Base-by-base conservation (phyloP, 1,140 invertebrate species). In the Aphelinus atriplicis region DNA sequence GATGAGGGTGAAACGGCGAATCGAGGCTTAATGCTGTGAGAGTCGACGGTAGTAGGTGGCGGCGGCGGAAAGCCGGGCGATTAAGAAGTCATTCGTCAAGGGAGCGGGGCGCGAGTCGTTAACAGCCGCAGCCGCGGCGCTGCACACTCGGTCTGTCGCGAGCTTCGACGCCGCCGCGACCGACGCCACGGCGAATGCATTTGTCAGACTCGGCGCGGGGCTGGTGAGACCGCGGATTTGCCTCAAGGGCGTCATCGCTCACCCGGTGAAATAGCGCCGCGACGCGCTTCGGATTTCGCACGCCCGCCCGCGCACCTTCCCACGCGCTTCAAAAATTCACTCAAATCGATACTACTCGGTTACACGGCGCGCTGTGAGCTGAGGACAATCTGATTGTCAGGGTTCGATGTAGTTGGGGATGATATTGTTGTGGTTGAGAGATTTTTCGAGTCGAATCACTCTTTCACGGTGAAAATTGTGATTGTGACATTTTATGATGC, bases 181-280 rank as follows among this genome's bases (percentile, higher is more conserved):
- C 26, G 26, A 26, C 26, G 26, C 26, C 26, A 26, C 57, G 47
- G 58, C 47, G 66, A 65, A 76, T 78, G 73, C 73, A 78, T 76
- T 78, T 76, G 77, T 76, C 73, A 78, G 71, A 58, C 7, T 42
- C 53, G 53, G 7, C 48, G 46, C 62, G 67, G 50, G 60, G 53
- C 51, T 71, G 64, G 65, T 65, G 74, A 73, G 70, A 76, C 73
- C 77, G 60, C 77, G 63, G 71, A 76, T 78, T 76, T 73, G 69
- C 77, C 77, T 78, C 77, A 73, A 73, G 74, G 77, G 77, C 61
- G 71, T 76, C 77, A 78, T 78, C 65, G 77, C 58, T 78, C 77
- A 76, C 64, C 61, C 71, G 48, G 53, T 66, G 6, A 71, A 55
- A 68, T 66, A 50, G 62, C 47, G 9, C 57, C 45, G 26, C 50